Evolutionary conservation across 2,113 vertebrate genomes (phyloP).

Genomic region (Nibea coibor): DNA sequence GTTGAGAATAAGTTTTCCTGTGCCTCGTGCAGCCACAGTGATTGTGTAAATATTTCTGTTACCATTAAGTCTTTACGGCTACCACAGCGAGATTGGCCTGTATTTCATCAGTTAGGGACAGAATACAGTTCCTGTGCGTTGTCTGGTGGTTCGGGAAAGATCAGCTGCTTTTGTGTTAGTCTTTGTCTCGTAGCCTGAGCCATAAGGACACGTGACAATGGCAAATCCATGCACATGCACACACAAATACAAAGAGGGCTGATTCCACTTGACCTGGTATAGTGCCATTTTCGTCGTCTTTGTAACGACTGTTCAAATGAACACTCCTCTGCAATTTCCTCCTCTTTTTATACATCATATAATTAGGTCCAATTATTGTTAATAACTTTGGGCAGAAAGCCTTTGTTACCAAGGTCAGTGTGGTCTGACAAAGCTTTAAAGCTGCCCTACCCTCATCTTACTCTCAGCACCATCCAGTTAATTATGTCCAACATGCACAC

Average conservation of each 20-base stretch:
- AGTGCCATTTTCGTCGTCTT: conserved; percentile 46
- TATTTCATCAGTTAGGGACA: too few relatives aligned
- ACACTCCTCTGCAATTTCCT: conserved; percentile 62
- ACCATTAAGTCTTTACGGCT: too few relatives aligned
- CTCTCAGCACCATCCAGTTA: conserved; percentile 61
- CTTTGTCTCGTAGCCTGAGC: neutral
- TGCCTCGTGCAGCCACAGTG: too few relatives aligned
- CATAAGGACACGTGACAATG: neutral
- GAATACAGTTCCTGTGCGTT: too few relatives aligned
- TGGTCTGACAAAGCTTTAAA: conserved; percentile 73
- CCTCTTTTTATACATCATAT: conserved; percentile 67
- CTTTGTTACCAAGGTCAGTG: conserved; percentile 73
- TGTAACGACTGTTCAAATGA: conserved; percentile 57
- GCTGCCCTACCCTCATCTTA: conserved; percentile 51
- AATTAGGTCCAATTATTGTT: conserved; percentile 76
- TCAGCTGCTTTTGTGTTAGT: too few relatives aligned
- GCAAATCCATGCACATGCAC: conserved; percentile 11
- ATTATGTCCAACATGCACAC: conserved; percentile 61
- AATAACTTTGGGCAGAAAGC: conserved; percentile 68
- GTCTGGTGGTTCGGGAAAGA: too few relatives aligned
- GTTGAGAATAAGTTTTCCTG: too few relatives aligned
- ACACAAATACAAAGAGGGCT: conserved; percentile 9
- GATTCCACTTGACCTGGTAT: conserved; percentile 61
- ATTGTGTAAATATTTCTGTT: too few relatives aligned
- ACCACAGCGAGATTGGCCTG: too few relatives aligned